Evolutionary conservation across 2,113 vertebrate species (phyloP), one percentile per base, ranked within the genome.

Genomic region (Tetrax tetrax): DNA sequence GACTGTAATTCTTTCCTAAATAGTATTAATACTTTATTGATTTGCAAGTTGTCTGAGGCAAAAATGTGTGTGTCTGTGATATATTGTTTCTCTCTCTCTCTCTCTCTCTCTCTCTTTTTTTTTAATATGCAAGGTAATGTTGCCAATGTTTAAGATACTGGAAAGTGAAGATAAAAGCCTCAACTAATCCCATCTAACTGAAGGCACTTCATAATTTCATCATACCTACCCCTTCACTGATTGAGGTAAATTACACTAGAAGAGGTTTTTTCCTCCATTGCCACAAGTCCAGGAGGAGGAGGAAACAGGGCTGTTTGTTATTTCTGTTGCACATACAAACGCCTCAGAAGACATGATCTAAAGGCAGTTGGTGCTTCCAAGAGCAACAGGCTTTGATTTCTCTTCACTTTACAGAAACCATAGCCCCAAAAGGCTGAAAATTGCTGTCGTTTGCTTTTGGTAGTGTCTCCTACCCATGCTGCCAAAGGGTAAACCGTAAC

Each of bases 401-500:
- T 51, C 56, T 83, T 92, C 31, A 20, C 24, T 81, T 94, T 50
- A 47, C 28, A 59, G 71, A 57, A 91, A 41, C 41, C 4, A 1
- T 63, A 91, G 66, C 77, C 75, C 63, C 29, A 61, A 82, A 83
- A 63, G 69, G 22, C 57, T 91, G 68, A 87, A 87, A 93, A 90
- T 63, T 88, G 37, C 80, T 71, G 7, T 74, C 0, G 2, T 91
- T 96, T 90, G 68, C 60, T 87, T 90, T 66, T 54, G 68, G 53
- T 89, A 70, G 53, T 70, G 37, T 38, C 37, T 94, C 38, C 20
- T 82, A 61, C n/a, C 48, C 43, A 13, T 16, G 25, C 61, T 56
- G 81, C 75, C 74, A 90, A 93, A 77, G 78, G 80, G 61, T 91
- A 92, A 84, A 87, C 92, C n/a, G 23, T 86, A 76, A 57, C 57